Base-by-base conservation (phyloP, 2,888 invertebrate genomes). In the Hypolimnas misippus region DNA sequence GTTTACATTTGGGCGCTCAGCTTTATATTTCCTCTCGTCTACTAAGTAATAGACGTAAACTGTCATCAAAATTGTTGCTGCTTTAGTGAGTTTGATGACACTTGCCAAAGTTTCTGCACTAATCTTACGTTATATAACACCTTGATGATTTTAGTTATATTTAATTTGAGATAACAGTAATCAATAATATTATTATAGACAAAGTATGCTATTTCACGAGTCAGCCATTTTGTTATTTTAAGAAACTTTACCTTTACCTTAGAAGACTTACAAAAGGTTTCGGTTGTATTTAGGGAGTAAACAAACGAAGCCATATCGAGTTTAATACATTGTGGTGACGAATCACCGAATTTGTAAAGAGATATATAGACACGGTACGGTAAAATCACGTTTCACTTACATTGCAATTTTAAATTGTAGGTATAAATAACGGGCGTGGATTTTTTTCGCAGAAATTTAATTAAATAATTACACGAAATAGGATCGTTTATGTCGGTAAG, bases 141-240 rank as follows among this genome's bases (percentile, higher is more conserved):
- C 1, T 38, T n/a, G 35, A 38, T 40, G 25, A 35, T 46, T 46
- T 4, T 54, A 57, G 40, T 60, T 57, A 54, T 65, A 67, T 71
- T 72, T 70, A 67, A 68, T 69, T 66, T 60, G 57, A 44, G 58
- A 67, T 40, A 54, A 63, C 65, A 63, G 65, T 70, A 70, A 71
- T 70, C 68, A 55, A 52, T 73, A 73, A 74, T 71, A 68, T 72
- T 70, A 75, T 76, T 76, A 76, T 65, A 55, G 62, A 49, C 67
- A 53, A 71, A 67, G 55, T 25, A 66, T 70, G 66, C 67, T 62
- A 73, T 77, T 78, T 78, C 76, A 77, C 79, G 77, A 76, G 75
- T 81, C 73, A 76, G 89, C 89, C 89, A 90, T 90, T 85, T 88
- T 88, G 83, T 74, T 72, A 70, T 74, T 70, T 76, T n/a, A n/a